Base-by-base conservation (phyloP, 2,888 invertebrate species). In the Tuta absoluta region DNA sequence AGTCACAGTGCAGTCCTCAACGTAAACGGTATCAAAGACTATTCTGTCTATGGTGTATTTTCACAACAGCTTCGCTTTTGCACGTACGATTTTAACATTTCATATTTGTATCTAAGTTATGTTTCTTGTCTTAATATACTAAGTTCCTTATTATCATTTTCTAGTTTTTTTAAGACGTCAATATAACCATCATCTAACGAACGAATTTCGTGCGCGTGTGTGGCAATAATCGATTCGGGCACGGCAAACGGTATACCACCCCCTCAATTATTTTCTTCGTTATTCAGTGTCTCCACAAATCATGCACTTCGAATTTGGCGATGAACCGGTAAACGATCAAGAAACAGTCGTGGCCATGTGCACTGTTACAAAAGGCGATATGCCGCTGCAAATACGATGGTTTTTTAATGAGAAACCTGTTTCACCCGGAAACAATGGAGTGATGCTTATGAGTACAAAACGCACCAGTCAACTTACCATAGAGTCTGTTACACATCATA, bases 341-440 rank as follows among this genome's bases (percentile, higher is more conserved):
- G 95, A 95, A 75, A 92, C 93, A 86, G 93, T 94, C 38, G 94
- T 95, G 23, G 93, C 94, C 17, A 93, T 93, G 63, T 96, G 96
- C 81, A 93, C 94, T 49, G 95, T 95, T 24, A 93, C 93, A 71
- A 95, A 95, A 82, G 96, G 97, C 38, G 97, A 97, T 82, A 84
- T 94, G 68, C 97, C 97, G 11, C 89, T 97, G 66, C 93, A 93
- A 71, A 95, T 97, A 66, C 92, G 92, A 60, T 97, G 96, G 96
- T 93, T 89, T 69, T 93, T 94, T 74, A 92, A 93, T 71, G 88
- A 84, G 63, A 80, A 81, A 67, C 70, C 78, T 21, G 75, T 92
- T 28, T 80, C 75, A 70, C 91, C 88, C 72, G 92, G 91, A 69
- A 87, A 87, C 67, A 93, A 93, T 64, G 88, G 94, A 57, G 85